Percentiles rank a stretch among this genome's conserved stretches.
phyloP scores from a whole-genome alignment of 2,113 vertebrate genomes.

The Lagopus leucura region DNA sequence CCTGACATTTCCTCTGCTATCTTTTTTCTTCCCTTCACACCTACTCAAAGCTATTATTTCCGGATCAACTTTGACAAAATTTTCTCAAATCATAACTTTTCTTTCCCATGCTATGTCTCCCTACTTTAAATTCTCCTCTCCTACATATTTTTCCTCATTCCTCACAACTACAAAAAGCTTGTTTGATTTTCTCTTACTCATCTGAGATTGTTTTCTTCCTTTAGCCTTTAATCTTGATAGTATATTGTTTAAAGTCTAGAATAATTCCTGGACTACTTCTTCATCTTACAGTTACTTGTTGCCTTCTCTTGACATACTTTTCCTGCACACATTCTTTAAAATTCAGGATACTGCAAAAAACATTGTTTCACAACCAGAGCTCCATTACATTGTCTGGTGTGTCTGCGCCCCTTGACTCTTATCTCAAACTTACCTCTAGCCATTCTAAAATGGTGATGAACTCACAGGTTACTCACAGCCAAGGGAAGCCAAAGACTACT shows the following conservation, averaged over 20 bases:
- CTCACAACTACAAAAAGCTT: not conserved
- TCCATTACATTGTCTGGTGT: not conserved
- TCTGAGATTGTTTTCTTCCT: not conserved
- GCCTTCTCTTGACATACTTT: not conserved
- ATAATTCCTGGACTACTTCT: not conserved
- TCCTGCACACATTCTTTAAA: not conserved
- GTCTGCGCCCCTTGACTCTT: not conserved
- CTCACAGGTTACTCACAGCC: not conserved
- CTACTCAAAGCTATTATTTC: constrained; percentile 57
- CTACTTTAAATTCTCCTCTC: constrained; percentile 7
- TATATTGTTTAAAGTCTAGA: not conserved
- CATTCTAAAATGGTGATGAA: not conserved
- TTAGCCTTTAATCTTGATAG: not conserved
- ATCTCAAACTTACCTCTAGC: not conserved
- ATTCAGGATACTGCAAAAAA: not conserved
- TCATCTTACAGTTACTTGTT: not conserved
- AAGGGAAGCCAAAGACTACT: accelerated
- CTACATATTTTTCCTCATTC: constrained; percentile 1
- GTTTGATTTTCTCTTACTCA: not conserved
- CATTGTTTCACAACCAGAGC: not conserved
- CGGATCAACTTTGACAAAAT: constrained; percentile 36
- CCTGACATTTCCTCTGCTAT: constrained; percentile 41
- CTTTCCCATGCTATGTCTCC: not conserved
- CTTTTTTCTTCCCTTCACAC: constrained; percentile 38
- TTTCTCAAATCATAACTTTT: constrained; percentile 34